Percentiles rank a stretch among this genome's conserved stretches.
Evolutionary conservation across 2,888 invertebrate genomes (phyloP).

Genomic region (Tipula helvola): DNA sequence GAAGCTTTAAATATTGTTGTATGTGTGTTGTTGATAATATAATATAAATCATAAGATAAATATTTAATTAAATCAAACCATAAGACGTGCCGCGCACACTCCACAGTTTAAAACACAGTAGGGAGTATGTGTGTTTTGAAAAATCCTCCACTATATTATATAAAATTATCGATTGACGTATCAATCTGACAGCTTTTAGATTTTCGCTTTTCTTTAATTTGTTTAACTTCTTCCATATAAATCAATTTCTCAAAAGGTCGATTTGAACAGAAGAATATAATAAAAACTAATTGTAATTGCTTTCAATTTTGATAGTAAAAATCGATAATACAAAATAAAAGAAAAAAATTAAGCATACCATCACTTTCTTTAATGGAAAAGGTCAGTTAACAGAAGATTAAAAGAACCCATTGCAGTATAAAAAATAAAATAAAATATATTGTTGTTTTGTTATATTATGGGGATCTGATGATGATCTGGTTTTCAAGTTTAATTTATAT

Average conservation of each 20-base stretch:
- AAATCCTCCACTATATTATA: not conserved
- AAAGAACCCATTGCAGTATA: not conserved
- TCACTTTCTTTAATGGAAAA: conserved; percentile 4
- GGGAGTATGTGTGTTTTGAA: not conserved
- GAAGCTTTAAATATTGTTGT: not conserved
- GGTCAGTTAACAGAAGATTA: not conserved
- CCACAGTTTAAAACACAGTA: not conserved
- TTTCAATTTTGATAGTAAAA: not conserved
- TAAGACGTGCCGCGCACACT: not conserved
- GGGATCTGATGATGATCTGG: not conserved
- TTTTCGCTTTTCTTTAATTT: not conserved
- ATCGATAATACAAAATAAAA: not conserved
- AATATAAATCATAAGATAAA: not conserved
- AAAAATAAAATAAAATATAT: not conserved
- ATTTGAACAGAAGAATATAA: not conserved
- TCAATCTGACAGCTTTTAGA: not conserved
- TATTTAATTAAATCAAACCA: not conserved
- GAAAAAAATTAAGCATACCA: not conserved
- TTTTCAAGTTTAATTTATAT: not conserved
- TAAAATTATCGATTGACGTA: not conserved
- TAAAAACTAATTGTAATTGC: not conserved
- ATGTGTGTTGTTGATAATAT: no score
- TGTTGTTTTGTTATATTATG: not conserved
- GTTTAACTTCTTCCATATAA: not conserved
- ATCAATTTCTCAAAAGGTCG: not conserved